Percentiles rank a stretch among this genome's conserved stretches.
These are phyloP conservation scores for Pterobdella sp. DNA, from an alignment of 2,888 invertebrate species.

Conservation along the genomic window DNA sequence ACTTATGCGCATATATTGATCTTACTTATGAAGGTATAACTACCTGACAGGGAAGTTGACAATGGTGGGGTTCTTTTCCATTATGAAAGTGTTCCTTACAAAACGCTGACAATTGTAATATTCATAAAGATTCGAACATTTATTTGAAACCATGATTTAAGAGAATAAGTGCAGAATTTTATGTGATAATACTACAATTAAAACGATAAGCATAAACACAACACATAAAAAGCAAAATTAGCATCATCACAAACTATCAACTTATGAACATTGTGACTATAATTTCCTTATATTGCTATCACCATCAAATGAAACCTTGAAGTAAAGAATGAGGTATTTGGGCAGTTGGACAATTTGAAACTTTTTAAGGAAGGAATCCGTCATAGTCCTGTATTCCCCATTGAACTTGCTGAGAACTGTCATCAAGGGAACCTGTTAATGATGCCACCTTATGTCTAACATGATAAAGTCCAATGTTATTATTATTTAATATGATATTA, in stretches of 20 bases:
- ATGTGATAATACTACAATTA: neutral
- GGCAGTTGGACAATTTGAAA: conserved; percentile 90
- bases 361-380: conserved; percentile 91
- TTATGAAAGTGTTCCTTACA: conserved; percentile 95
- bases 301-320: conserved; percentile 59
- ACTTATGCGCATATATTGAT: no score
- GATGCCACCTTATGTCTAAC: neutral
- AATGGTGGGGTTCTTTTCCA: conserved; percentile 98
- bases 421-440: conserved; percentile 74
- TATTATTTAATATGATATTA: neutral
- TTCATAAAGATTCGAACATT: neutral
- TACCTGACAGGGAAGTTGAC: conserved; percentile 98
- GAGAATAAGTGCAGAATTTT: no score
- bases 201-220: neutral
- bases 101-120: conserved; percentile 61
- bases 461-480: neutral
- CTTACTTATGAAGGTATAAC: no score
- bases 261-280: neutral
- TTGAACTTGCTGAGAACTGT: conserved; percentile 91
- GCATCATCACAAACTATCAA: neutral
- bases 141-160: no score
- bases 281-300: neutral
- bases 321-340: conserved; percentile 86
- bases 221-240: neutral
- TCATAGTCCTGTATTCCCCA: conserved; percentile 98